Evolutionary conservation across 2,888 invertebrate genomes (phyloP), one percentile per base, ranked within the genome.

Genomic region (Erpobdella octoculata): DNA sequence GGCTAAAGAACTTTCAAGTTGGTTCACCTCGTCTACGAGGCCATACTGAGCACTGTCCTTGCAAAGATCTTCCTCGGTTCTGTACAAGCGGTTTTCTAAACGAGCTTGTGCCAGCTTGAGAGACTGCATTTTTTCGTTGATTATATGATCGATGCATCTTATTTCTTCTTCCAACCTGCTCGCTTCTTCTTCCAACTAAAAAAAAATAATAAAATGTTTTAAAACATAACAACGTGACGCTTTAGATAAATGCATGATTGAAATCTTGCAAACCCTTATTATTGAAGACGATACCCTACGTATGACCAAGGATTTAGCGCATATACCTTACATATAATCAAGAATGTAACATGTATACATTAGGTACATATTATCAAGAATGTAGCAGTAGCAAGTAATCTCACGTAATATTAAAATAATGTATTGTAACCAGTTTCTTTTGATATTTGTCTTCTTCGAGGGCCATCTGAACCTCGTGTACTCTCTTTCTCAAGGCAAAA

Each of bases 51-150:
- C 90, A 38, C 88, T 86, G 83, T 94, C 94, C 62, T 89, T 83
- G 76, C 80, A 91, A 71, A 92, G 84, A 82, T 94, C 93, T 25
- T 90, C 87, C 0, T 90, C 90, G 0, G 89, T 88, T 74, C 93
- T 87, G 79, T 72, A 89, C 64, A 89, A 88, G 25, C 93, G 87
- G 80, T 90, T 89, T 8, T 90, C 90, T 8, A 92, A 86, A 72
- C 93, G 87, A 0, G 91, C 91, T 81, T 93, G 90, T 8, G 91
- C 90, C 72, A 94, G 84, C 9, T 90, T 91, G 78, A 91, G 87
- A 75, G 89, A 90, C 0, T 89, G 88, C 83, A 92, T 90, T 78
- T 93, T 92, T 78, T 90, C 91, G 1, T 87, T 86, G 74, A 94
- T 86, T n/a, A 90, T n/a, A 25, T 58, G 58, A 35, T 69, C 69